Conservation (phyloP, 1,140 invertebrate species). For the Calephelis nemesis region DNA sequence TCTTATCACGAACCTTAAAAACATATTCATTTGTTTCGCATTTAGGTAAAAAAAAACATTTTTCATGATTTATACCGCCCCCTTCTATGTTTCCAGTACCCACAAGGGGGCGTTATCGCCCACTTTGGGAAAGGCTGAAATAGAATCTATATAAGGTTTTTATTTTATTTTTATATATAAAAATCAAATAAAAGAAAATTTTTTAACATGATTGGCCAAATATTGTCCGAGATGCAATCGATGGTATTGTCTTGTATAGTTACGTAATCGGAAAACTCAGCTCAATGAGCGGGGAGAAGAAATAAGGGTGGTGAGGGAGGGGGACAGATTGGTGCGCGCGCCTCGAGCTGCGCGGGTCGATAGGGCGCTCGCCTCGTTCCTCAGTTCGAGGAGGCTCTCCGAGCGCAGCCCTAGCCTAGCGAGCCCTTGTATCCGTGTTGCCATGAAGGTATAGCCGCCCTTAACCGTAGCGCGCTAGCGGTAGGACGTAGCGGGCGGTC, state of each 20-base stretch:
- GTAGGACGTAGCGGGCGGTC: slow-evolving; percentile 55
- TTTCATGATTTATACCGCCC: too few relatives aligned
- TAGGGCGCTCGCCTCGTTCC: slow-evolving; percentile 19
- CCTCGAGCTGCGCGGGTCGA: slow-evolving; percentile 30
- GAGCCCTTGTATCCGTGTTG: slow-evolving; percentile 39
- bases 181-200: too few relatives aligned
- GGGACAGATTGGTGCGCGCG: slow-evolving; percentile 23
- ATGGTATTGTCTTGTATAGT: slow-evolving; percentile 21
- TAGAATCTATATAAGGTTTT: too few relatives aligned
- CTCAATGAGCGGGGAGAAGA: background rate
- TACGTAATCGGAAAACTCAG: slow-evolving; percentile 22
- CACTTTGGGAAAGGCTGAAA: too few relatives aligned
- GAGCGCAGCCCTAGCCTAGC: slow-evolving; percentile 23
- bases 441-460: slow-evolving; percentile 69
- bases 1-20: too few relatives aligned
- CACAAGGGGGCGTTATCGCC: too few relatives aligned
- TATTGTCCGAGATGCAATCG: slow-evolving; percentile 14
- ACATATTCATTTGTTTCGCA: too few relatives aligned
- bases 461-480: slow-evolving; percentile 61
- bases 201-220: too few relatives aligned
- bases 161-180: too few relatives aligned
- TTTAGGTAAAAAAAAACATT: too few relatives aligned
- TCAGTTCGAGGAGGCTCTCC: slow-evolving; percentile 29
- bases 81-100: too few relatives aligned
- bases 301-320: background rate